A percentile compares a stretch with the other conserved stretches of the same genome.
Evolutionary conservation across 2,113 vertebrate species (phyloP).

Genomic region (Onychorhynchus coronatus): DNA sequence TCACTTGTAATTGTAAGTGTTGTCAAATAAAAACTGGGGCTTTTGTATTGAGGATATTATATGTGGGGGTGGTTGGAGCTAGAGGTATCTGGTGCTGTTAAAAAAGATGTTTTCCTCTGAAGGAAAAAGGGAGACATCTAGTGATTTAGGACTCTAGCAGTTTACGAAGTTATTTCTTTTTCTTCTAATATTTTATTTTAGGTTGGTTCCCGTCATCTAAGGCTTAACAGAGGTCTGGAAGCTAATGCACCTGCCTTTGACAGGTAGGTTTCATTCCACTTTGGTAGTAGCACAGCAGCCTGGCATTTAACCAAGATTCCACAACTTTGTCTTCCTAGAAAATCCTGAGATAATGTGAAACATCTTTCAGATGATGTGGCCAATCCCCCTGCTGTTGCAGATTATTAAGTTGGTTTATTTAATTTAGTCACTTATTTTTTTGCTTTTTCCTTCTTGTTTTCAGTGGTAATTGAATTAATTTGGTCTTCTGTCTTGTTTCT

Average conservation of each 20-base stretch:
- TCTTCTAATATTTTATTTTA: conserved; percentile 34
- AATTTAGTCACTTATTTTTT: not conserved
- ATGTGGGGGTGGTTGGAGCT: not conserved
- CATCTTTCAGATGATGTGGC: not conserved
- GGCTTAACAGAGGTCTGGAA: conserved; percentile 80
- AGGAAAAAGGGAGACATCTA: conserved; percentile 60
- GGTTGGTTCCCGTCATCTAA: conserved; percentile 81
- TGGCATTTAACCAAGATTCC: not conserved
- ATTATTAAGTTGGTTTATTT: not conserved
- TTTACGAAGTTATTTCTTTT: conserved; percentile 1
- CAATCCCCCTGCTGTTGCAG: not conserved
- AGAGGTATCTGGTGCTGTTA: not conserved
- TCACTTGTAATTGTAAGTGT: not conserved
- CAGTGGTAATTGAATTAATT: not conserved
- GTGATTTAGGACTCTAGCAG: conserved; percentile 7
- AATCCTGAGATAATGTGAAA: not conserved
- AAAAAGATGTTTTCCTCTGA: conserved; percentile 1
- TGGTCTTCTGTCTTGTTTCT: not conserved
- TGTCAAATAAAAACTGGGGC: conserved; percentile 11
- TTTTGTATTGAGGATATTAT: conserved; percentile 17
- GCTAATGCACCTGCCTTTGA: conserved; percentile 83
- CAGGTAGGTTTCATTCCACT: conserved; percentile 65
- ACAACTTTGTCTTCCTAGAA: not conserved
- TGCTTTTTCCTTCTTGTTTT: not conserved
- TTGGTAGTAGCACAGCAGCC: not conserved